These are phyloP conservation scores for Tetragonula carbonaria DNA, from an alignment of 2,888 invertebrate species.

Conservation along the genomic window DNA sequence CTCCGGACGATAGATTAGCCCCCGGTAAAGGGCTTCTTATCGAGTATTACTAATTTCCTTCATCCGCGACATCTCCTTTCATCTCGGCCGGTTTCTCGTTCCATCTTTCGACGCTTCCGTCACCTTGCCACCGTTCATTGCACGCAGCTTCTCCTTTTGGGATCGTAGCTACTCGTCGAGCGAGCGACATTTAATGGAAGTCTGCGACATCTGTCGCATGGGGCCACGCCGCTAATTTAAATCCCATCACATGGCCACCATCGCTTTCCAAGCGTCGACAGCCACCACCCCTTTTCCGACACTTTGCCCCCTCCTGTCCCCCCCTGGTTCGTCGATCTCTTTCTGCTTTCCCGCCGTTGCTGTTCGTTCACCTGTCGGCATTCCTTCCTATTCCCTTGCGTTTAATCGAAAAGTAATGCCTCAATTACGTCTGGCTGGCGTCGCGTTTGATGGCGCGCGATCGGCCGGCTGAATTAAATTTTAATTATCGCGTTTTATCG, in stretches of 20 bases:
- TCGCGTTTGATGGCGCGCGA: conserved; percentile 55
- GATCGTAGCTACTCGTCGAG: conserved; percentile 55
- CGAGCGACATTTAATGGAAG: conserved; percentile 82
- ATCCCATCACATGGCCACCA: conserved; percentile 77
- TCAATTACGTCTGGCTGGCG: conserved; percentile 72
- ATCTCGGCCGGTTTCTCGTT: neutral
- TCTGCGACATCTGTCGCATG: conserved; percentile 79
- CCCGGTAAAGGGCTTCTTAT: conserved; percentile 51
- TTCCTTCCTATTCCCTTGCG: conserved; percentile 69
- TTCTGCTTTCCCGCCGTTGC: conserved; percentile 3
- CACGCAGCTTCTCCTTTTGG: conserved; percentile 40
- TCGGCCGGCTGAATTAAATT: conserved; percentile 75
- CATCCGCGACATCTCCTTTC: conserved; percentile 31
- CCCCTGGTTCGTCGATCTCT: neutral
- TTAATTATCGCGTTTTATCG: conserved; percentile 77
- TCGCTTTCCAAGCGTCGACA: conserved; percentile 55
- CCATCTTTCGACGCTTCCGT: neutral
- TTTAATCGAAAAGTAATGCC: conserved; percentile 81
- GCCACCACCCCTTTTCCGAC: conserved; percentile 9
- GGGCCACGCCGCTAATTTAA: conserved; percentile 79
- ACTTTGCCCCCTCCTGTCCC: neutral
- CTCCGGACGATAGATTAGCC: conserved; percentile 41
- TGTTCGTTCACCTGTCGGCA: conserved; percentile 64
- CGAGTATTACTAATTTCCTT: conserved; percentile 61
- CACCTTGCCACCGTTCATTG: conserved; percentile 15